phyloP scores from a whole-genome alignment of 2,113 vertebrate genomes.

The Tragelaphus scriptus region DNA sequence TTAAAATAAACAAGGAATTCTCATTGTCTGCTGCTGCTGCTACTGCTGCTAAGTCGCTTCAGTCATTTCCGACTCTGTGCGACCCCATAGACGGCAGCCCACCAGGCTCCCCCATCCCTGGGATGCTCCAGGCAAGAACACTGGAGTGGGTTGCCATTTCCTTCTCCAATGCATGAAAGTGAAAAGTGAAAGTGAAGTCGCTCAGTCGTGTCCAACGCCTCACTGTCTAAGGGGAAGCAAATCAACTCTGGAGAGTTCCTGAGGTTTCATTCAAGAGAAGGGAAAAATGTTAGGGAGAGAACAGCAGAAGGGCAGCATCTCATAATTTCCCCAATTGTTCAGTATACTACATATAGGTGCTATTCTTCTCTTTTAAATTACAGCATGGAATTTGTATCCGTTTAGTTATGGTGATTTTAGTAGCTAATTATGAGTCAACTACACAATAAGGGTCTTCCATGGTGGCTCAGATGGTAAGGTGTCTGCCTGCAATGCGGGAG shows the following conservation, averaged over 20 bases:
- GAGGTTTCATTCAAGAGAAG: background rate
- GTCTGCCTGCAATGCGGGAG: no score
- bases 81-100: no score
- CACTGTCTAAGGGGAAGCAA: background rate
- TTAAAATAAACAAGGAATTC: background rate
- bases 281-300: background rate
- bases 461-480: no score
- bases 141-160: no score
- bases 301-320: background rate
- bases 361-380: background rate
- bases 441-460: background rate
- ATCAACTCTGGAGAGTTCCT: background rate
- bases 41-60: no score
- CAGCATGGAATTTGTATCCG: background rate
- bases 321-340: background rate
- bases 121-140: no score
- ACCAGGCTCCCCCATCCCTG: no score
- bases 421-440: background rate
- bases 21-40: background rate
- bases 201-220: background rate
- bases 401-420: background rate
- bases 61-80: no score
- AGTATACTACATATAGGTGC: background rate
- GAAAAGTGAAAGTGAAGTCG: no score
- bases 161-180: no score